Percentiles rank a stretch among this genome's conserved stretches.
Evolutionary conservation across 2,888 invertebrate species (phyloP).

Genomic region (Drosophila mettleri): DNA sequence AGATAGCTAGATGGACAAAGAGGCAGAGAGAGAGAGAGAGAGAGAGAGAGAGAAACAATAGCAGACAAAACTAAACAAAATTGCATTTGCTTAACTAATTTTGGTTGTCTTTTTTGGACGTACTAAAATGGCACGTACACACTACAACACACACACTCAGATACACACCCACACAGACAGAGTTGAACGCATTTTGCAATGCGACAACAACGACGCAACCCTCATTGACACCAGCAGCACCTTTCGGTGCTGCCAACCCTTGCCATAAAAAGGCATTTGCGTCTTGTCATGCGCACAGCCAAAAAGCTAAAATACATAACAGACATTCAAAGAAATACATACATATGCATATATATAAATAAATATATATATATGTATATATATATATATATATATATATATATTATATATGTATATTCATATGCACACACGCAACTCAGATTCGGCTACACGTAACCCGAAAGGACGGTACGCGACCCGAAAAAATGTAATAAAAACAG

Average conservation of each 20-base stretch:
- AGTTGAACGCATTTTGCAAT: constrained; percentile 37
- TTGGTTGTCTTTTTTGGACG: background rate
- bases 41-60: background rate
- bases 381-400: constrained; percentile 5
- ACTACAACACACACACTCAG: background rate
- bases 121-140: constrained; percentile 9
- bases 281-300: constrained; percentile 61
- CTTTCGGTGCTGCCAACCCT: constrained; percentile 71
- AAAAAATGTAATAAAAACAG: constrained; percentile 76
- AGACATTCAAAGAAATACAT: constrained; percentile 16
- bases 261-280: constrained; percentile 64
- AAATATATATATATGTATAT: background rate
- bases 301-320: constrained; percentile 54
- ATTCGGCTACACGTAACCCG: constrained; percentile 54
- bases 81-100: constrained; percentile 3
- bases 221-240: constrained; percentile 46
- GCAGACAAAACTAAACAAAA: background rate
- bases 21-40: background rate
- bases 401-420: constrained; percentile 4
- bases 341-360: constrained; percentile 9
- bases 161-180: background rate
- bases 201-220: constrained; percentile 38
- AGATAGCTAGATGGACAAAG: background rate
- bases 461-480: constrained; percentile 27
- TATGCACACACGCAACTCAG: background rate